Conservation (phyloP, 2,113 vertebrate genomes). For the Ochotona princeps region DNA sequence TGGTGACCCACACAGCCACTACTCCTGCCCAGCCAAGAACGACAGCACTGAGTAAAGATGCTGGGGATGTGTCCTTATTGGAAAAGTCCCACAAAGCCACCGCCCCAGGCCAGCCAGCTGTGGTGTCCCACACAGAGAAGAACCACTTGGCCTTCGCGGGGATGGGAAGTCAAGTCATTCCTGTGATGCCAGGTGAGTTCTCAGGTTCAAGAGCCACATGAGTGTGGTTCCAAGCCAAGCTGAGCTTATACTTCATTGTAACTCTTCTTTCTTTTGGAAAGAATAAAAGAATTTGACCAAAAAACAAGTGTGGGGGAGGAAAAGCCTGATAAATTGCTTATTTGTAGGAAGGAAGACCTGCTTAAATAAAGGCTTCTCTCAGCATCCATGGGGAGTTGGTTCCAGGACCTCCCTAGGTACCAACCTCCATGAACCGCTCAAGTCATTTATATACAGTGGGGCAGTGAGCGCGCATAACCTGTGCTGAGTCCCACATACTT, state of each 20-base stretch:
- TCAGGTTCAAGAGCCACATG: neutral
- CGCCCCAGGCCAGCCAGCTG: conserved; percentile 66
- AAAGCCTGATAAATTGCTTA: neutral
- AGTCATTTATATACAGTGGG: neutral
- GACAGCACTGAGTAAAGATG: conserved; percentile 69
- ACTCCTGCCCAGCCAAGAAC: conserved; percentile 71
- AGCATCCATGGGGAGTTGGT: neutral
- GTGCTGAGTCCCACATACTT: neutral
- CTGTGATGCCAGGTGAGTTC: conserved; percentile 87
- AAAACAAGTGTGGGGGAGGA: neutral
- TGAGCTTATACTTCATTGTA: neutral
- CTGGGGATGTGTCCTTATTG: conserved; percentile 59
- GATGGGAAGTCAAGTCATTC: conserved; percentile 77
- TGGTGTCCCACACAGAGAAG: conserved; percentile 74
- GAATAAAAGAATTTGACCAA: neutral
- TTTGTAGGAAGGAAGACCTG: conserved; percentile 4
- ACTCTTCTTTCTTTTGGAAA: too few relatives aligned
- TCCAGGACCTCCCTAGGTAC: neutral
- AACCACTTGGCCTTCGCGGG: conserved; percentile 83
- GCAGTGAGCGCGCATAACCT: neutral
- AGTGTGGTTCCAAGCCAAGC: neutral
- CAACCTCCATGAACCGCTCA: neutral
- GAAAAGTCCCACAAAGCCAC: conserved; percentile 82
- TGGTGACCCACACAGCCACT: conserved; percentile 83
- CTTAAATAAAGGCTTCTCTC: neutral